A percentile compares a stretch with the other conserved stretches of the same genome.
These are phyloP conservation scores for Cydia splendana DNA, from an alignment of 1,140 invertebrate genomes.

Conservation along the genomic window DNA sequence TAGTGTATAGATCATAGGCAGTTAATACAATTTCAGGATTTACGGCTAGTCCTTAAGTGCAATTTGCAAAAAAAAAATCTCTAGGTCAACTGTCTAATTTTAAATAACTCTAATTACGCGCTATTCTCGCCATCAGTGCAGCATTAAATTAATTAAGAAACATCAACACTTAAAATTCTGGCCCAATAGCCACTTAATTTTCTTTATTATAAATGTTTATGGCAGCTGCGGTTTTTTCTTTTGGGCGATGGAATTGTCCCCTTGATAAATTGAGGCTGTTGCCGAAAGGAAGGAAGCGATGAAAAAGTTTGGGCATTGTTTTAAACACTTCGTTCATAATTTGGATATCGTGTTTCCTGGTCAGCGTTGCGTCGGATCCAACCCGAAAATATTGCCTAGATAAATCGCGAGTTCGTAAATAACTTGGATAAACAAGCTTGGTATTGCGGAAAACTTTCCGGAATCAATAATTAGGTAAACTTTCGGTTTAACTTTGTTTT, in stretches of 20 bases:
- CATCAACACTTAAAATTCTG: constrained; percentile 25
- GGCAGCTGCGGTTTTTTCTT: constrained; percentile 22
- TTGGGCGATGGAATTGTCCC: constrained; percentile 40
- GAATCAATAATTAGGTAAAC: constrained; percentile 66
- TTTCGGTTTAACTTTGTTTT: constrained; percentile 46
- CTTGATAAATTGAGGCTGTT: constrained; percentile 50
- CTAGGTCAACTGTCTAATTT: not conserved
- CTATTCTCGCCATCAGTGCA: not conserved
- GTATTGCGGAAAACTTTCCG: constrained; percentile 49
- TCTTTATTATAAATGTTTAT: constrained; percentile 34
- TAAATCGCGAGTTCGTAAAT: constrained; percentile 57
- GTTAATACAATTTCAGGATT: no score
- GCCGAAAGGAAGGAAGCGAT: constrained; percentile 48
- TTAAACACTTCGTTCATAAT: constrained; percentile 57
- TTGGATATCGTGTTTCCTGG: constrained; percentile 56
- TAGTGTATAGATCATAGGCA: no score
- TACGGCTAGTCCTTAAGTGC: no score
- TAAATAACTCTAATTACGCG: not conserved
- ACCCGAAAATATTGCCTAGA: constrained; percentile 59
- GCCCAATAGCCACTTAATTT: constrained; percentile 24
- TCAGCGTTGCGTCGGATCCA: constrained; percentile 37
- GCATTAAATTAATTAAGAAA: constrained; percentile 1
- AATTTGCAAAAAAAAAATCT: no score
- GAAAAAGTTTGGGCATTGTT: constrained; percentile 54
- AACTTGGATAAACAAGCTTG: constrained; percentile 56